These are phyloP conservation scores for Pangasianodon hypophthalmus DNA, from an alignment of 2,113 vertebrate genomes.

Conservation along the genomic window DNA sequence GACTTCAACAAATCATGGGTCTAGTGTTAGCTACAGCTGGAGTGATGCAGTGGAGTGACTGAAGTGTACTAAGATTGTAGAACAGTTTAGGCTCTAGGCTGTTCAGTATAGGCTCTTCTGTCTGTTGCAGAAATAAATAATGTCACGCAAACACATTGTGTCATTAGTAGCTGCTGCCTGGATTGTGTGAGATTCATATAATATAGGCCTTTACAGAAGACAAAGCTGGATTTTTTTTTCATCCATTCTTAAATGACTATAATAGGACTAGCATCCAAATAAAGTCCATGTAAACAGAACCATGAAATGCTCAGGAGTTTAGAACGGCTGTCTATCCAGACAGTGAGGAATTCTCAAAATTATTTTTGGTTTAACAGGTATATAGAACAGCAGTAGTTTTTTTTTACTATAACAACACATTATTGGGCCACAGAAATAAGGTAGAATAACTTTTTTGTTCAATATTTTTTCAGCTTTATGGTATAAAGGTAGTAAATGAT, in stretches of 20 bases:
- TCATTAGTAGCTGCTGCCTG: background rate
- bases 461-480: background rate
- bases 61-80: background rate
- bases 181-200: background rate
- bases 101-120: background rate
- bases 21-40: background rate
- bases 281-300: background rate
- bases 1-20: background rate
- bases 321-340: background rate
- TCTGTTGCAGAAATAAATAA: background rate
- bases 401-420: background rate
- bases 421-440: background rate
- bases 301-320: background rate
- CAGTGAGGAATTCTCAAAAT: background rate
- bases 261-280: background rate
- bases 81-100: background rate
- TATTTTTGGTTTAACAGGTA: background rate
- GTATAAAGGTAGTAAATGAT: background rate
- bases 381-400: background rate
- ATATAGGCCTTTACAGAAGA: background rate
- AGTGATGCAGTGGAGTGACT: background rate
- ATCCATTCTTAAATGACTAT: background rate
- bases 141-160: background rate
- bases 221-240: background rate
- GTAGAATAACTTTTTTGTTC: background rate